Evolutionary conservation across 2,113 vertebrate genomes (phyloP), one percentile per base, ranked within the genome.

Genomic region (Sinocyclocheilus anophthalmus): DNA sequence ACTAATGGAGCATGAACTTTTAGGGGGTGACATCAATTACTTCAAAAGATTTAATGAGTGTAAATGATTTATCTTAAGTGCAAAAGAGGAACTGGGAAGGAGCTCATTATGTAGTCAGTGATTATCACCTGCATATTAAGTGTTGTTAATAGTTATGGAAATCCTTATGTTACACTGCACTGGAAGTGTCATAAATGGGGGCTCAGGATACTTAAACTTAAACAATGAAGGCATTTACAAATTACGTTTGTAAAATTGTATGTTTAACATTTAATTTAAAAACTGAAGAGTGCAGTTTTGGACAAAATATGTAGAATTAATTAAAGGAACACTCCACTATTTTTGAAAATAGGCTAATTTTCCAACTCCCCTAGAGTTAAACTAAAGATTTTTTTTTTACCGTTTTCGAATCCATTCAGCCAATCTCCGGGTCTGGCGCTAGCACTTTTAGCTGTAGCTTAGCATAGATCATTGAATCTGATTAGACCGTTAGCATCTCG

Each of bases 1-100:
- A 85, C 81, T 84, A 83, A 86, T 73, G 83, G 88, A 73, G 86
- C 83, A 89, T 84, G 82, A 81, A 88, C 84, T 87, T 81, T 87
- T 83, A 87, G 67, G 75, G 83, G 84, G 88, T 85, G 88, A 87
- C 84, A 69, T 72, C 84, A 80, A 81, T 85, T 87, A 83, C 82
- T 84, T 83, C 57, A 83, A 84, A 85, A 87, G 76, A 84, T 48
- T 85, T 83, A 83, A 89, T 78, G 69, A 84, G 77, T 83, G 76
- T 77, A 85, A 87, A 85, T 87, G 65, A 83, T 85, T 89, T 76
- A 89, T 87, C 65, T 79, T 85, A 63, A 89, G 59, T 78, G 78
- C 88, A 85, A 83, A 78, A 87, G 78, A 65, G 65, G 50, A 85
- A 87, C 86, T 82, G 45, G 79, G 77, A 89, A 87, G 53, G 30